Percentiles rank a stretch among this genome's conserved stretches.
Evolutionary conservation across 1,140 invertebrate species (phyloP).

Genomic region (Zaprionus camerounensis): DNA sequence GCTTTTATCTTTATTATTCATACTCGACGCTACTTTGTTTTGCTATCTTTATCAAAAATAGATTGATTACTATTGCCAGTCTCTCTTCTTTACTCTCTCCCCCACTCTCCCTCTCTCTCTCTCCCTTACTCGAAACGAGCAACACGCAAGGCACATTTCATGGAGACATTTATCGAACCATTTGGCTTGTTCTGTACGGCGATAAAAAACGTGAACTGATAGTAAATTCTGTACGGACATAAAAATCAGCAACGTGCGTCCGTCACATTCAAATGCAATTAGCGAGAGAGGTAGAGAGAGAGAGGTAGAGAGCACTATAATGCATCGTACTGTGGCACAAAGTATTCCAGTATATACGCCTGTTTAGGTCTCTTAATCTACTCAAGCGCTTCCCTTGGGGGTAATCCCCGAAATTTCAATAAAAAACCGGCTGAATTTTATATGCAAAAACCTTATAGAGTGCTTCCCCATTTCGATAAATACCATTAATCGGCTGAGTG

Average conservation of each 20-base stretch:
- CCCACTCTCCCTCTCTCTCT: not conserved
- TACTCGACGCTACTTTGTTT: conserved; percentile 40
- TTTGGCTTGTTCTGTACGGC: conserved; percentile 34
- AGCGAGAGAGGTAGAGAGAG: conserved; percentile 9
- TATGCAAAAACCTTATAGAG: not conserved
- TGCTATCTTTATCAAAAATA: conserved; percentile 59
- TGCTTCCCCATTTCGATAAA: not conserved
- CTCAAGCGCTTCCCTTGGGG: not conserved
- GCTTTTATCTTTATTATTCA: conserved; percentile 66
- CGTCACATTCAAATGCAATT: conserved; percentile 56
- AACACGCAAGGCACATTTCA: conserved; percentile 66
- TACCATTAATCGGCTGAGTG: not conserved
- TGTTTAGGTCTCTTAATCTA: not conserved
- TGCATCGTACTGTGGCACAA: not conserved
- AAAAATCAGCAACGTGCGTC: conserved; percentile 45
- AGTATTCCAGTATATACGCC: not conserved
- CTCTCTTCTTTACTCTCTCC: not conserved
- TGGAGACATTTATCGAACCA: conserved; percentile 63
- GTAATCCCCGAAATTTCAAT: not conserved
- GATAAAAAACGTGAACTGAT: conserved; percentile 65
- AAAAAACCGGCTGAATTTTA: not conserved
- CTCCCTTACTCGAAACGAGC: not conserved
- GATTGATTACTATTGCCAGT: conserved; percentile 52
- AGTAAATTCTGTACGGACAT: conserved; percentile 54
- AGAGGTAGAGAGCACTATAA: not conserved